Base-by-base conservation (phyloP, 2,113 vertebrate species). In the Tragulus kanchil region DNA sequence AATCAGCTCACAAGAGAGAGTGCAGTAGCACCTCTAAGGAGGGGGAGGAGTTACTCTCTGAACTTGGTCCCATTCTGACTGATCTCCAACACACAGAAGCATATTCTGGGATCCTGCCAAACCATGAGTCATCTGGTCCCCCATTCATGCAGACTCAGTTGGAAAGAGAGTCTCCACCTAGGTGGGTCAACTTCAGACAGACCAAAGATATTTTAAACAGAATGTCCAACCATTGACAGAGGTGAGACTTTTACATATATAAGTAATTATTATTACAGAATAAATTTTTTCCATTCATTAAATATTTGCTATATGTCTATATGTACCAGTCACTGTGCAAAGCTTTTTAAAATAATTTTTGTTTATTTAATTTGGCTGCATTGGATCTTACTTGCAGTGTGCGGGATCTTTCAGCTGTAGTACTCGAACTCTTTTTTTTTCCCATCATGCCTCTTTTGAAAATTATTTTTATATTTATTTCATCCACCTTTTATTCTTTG, bases 221-320 rank as follows among this genome's bases (percentile, higher is more conserved):
- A 69, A 69, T 52, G 13, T 50, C 28, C 56, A 89, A 28, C 15
- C 62, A 61, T 15, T 75, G 89, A 42, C 28, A 90, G 85, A 52
- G 5, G 8, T 64, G 14, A 54, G 8, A 1, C 64, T 87, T 96
- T 61, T 73, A 56, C 25, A 61, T 58, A 61, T 67, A 65, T 64
- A 82, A 56, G 31, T 73, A 21, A 92, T 17, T 64, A 7, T 31
- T 77, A 31, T 81, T 89, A 64, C 9, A 93, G 50, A 17, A 92
- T 59, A 87, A 73, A 42, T 25, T 93, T 96, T 91, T 75, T 89
- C 89, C 36, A 58, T 42, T 87, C 62, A 54, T 73, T n/a, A 83
- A 85, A 75, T 48, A 82, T 59, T 56, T 92, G 61, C 50, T 84
- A 3, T 48, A 26, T 48, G 8, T 83, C n/a, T 79, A 0, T 31